Base-by-base conservation (phyloP, 2,113 vertebrate genomes). In the Barbus barbus region DNA sequence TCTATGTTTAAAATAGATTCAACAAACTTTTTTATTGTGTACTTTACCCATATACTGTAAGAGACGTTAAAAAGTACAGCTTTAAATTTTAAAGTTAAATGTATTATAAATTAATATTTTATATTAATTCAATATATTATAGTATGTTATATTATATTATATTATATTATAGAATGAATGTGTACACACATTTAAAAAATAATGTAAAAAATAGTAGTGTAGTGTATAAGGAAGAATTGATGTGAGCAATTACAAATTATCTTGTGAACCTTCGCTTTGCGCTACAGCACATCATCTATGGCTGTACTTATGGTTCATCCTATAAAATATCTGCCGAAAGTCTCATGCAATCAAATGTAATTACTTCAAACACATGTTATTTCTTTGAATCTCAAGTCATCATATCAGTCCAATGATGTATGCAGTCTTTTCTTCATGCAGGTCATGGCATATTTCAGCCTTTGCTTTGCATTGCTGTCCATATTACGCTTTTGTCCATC, bases 401-500 rank as follows among this genome's bases (percentile, higher is more conserved):
- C 61, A 51, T 22, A 67, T 46, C 46, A 36, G 16, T 81, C 28
- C 28, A 36, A 2, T 44, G 71, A n/a, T 73, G 41, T 63, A 28
- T 14, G 24, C 60, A 28, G 60, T 0, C 60, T 28, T 63, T 63
- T 67, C 63, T 67, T 33, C 28, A 36, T 22, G 28, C 26, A 12
- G 48, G 28, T 79, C 74, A 76, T 22, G 28, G 18, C 28, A 18
- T 1, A 16, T 16, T 51, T 16, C 48, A 51, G 48, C 16, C 48
- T 56, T 76, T 76, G 44, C 24, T n/a, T n/a, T n/a, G n/a, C n/a
- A n/a, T n/a, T n/a, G n/a, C n/a, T n/a, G n/a, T n/a, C n/a, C n/a
- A 84, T 85, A 83, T 76, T 73, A 22, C n/a, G 4, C 48, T 20
- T 56, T 71, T 71, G 46, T 81, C 44, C 88, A 82, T 53, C 20